phyloP scores from a whole-genome alignment of 2,113 vertebrate genomes.

The Pelusios castaneus region DNA sequence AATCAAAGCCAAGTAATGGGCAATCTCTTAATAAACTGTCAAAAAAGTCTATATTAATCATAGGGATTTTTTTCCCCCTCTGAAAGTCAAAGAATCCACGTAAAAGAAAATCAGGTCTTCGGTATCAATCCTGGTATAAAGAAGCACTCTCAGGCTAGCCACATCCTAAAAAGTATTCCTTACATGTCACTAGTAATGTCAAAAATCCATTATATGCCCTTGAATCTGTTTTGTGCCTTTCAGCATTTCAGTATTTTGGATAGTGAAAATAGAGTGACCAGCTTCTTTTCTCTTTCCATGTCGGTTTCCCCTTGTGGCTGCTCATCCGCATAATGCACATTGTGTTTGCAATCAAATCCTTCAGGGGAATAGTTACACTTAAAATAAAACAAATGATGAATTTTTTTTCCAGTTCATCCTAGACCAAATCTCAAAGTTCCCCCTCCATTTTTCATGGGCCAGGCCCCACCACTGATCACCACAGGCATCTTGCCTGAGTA shows the following conservation, averaged over 20 bases:
- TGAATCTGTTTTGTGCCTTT: accelerated
- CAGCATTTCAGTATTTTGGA: accelerated
- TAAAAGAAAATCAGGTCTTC: background rate
- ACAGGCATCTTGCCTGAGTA: background rate
- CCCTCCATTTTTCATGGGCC: background rate
- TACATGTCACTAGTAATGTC: accelerated
- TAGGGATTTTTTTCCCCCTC: background rate
- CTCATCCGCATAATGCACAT: accelerated
- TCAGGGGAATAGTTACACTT: background rate
- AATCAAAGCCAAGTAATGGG: slow-evolving; percentile 60
- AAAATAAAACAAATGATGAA: background rate
- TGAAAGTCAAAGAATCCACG: background rate
- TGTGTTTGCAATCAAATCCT: accelerated
- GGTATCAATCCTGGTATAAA: background rate
- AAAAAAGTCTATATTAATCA: background rate
- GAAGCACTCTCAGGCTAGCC: accelerated
- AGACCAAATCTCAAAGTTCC: background rate
- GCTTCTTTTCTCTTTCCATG: accelerated
- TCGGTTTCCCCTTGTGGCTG: accelerated
- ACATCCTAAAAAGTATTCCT: accelerated
- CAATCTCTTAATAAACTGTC: slow-evolving; percentile 47
- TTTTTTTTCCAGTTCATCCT: too few relatives aligned
- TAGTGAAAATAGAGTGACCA: accelerated
- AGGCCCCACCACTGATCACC: background rate
- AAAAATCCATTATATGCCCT: background rate